A percentile compares a stretch with the other conserved stretches of the same genome.
phyloP scores from a whole-genome alignment of 64 coral and sea anemone genomes.

The Anthopleura sola region DNA sequence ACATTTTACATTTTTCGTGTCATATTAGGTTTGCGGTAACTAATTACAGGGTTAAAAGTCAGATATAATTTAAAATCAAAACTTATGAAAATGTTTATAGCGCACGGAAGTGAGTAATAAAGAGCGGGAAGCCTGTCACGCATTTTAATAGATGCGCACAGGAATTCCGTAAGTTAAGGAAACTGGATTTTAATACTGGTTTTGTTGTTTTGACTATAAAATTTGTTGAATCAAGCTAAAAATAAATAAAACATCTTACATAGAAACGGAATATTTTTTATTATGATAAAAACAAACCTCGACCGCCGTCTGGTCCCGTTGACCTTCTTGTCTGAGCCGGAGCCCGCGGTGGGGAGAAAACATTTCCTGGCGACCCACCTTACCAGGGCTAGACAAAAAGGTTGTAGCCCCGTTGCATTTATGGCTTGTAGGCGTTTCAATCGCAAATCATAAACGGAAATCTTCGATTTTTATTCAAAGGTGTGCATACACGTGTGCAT shows the following conservation, averaged over 20 bases:
- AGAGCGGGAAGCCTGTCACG: not conserved
- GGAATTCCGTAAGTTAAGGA: not conserved
- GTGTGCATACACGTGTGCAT: too few relatives aligned
- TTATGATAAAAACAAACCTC: not conserved
- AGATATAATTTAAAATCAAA: not conserved
- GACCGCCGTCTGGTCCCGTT: not conserved
- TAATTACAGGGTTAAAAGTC: not conserved
- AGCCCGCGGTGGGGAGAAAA: not conserved
- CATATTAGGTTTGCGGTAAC: not conserved
- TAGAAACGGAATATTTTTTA: not conserved
- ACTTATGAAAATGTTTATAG: not conserved
- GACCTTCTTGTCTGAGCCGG: not conserved
- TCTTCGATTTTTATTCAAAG: too few relatives aligned
- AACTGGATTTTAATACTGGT: not conserved
- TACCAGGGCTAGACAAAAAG: not conserved
- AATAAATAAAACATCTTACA: not conserved
- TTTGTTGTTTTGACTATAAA: not conserved
- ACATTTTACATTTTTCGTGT: slow-evolving; percentile 7
- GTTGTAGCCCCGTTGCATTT: not conserved
- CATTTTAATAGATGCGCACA: not conserved
- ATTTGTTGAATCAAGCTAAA: not conserved
- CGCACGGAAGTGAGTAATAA: not conserved
- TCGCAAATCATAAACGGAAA: too few relatives aligned
- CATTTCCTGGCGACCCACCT: not conserved
- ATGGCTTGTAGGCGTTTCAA: not conserved